Conservation (phyloP, 2,888 invertebrate genomes). For the Melieria omissa region DNA sequence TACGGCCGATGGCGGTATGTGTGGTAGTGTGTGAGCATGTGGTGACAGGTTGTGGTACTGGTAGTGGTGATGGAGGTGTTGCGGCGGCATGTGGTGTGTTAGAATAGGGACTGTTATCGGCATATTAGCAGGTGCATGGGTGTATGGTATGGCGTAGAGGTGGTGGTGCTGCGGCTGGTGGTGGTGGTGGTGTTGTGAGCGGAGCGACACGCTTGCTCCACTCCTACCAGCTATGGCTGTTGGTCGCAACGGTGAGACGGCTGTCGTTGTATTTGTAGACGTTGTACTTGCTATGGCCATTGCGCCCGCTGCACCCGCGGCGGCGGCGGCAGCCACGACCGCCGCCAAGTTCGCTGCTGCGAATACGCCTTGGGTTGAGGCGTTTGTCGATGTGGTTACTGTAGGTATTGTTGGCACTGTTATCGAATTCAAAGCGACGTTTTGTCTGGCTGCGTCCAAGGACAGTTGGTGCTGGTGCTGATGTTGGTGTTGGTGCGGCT, state of each 20-base stretch:
- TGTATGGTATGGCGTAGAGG: conserved; percentile 45
- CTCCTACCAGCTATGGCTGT: conserved; percentile 46
- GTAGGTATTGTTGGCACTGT: conserved; percentile 46
- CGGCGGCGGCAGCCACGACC: conserved; percentile 52
- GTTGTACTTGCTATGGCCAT: conserved; percentile 39
- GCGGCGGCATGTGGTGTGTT: conserved; percentile 51
- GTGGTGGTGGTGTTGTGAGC: conserved; percentile 40
- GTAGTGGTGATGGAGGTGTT: conserved; percentile 46
- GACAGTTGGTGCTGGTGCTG: conserved; percentile 50
- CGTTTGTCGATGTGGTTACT: conserved; percentile 38
- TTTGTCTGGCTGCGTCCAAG: conserved; percentile 56
- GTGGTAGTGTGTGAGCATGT: conserved; percentile 44
- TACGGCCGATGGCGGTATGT: conserved; percentile 41
- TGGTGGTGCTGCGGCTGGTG: conserved; percentile 46
- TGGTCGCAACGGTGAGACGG: conserved; percentile 47
- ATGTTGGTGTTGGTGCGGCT: conserved; percentile 6
- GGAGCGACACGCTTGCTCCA: conserved; percentile 43
- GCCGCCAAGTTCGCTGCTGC: conserved; percentile 52
- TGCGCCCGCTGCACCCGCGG: conserved; percentile 47
- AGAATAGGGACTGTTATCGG: conserved; percentile 57
- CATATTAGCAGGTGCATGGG: conserved; percentile 46
- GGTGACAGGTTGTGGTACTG: conserved; percentile 44
- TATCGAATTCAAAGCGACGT: conserved; percentile 46
- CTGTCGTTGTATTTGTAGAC: conserved; percentile 35
- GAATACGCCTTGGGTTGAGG: conserved; percentile 46